Evolutionary conservation across 2,113 vertebrate genomes (phyloP).

Genomic region (Strix aluco): DNA sequence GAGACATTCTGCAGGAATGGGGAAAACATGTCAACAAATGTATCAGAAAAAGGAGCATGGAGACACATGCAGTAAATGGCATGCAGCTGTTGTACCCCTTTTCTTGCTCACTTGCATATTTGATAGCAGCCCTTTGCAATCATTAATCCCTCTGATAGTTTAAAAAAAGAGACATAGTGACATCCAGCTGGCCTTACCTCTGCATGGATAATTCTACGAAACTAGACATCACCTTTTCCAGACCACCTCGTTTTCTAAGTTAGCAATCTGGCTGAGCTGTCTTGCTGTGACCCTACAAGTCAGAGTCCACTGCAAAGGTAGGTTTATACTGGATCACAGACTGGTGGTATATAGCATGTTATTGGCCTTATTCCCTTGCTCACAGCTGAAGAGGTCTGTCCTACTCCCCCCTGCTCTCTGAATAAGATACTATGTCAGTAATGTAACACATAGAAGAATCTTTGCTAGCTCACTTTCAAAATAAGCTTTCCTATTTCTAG

Average conservation of each 20-base stretch:
- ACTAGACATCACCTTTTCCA: neutral
- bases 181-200: neutral
- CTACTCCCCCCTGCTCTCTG: no score
- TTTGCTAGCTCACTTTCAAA: neutral
- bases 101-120: neutral
- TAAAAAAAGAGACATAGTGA: neutral
- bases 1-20: neutral
- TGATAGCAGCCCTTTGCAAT: neutral
- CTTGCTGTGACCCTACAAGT: neutral
- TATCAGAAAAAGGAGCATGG: neutral
- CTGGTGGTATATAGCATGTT: rapidly evolving
- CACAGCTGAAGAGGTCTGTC: neutral
- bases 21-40: neutral
- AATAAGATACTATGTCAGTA: neutral
- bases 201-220: neutral
- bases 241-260: neutral
- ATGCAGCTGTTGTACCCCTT: neutral
- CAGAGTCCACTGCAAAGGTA: neutral
- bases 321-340: neutral
- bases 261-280: neutral
- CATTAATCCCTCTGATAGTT: neutral
- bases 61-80: neutral
- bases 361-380: neutral
- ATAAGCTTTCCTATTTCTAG: neutral
- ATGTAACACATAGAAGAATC: neutral